Conservation (phyloP, 2,113 vertebrate species). For the Hipposideros armiger region DNA sequence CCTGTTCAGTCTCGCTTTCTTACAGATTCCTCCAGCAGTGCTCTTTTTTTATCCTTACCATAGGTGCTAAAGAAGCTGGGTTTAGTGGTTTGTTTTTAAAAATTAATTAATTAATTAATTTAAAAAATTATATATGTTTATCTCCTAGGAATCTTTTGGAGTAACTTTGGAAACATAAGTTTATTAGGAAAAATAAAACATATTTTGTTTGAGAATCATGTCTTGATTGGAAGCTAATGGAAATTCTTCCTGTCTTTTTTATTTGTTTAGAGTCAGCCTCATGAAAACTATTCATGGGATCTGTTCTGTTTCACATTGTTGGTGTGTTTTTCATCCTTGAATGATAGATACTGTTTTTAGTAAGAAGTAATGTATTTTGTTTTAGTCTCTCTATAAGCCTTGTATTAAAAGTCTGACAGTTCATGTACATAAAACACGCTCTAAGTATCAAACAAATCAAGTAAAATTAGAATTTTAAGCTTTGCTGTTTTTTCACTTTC, state of each 20-base stretch:
- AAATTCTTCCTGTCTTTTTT: background rate
- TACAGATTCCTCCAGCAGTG: rapidly evolving
- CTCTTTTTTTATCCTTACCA: background rate
- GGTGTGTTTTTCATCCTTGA: background rate
- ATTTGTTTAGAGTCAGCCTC: background rate
- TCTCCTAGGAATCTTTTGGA: background rate
- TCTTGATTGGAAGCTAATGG: background rate
- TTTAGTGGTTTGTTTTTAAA: background rate
- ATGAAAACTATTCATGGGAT: background rate
- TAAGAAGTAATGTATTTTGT: background rate
- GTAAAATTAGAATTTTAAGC: background rate
- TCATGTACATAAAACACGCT: background rate
- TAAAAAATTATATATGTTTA: too few species aligned
- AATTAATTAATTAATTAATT: too few species aligned
- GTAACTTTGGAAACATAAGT: background rate
- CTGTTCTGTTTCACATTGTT: background rate
- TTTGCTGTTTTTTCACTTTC: background rate
- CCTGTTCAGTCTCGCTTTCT: background rate
- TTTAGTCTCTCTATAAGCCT: background rate
- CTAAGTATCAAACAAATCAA: background rate
- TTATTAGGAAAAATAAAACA: background rate
- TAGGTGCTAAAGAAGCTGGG: background rate
- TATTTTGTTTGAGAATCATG: background rate
- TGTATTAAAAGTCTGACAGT: background rate
- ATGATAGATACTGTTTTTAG: background rate